Evolutionary conservation across 1,140 invertebrate genomes (phyloP), one percentile per base, ranked within the genome.

Genomic region (Hylaeus volcanicus): DNA sequence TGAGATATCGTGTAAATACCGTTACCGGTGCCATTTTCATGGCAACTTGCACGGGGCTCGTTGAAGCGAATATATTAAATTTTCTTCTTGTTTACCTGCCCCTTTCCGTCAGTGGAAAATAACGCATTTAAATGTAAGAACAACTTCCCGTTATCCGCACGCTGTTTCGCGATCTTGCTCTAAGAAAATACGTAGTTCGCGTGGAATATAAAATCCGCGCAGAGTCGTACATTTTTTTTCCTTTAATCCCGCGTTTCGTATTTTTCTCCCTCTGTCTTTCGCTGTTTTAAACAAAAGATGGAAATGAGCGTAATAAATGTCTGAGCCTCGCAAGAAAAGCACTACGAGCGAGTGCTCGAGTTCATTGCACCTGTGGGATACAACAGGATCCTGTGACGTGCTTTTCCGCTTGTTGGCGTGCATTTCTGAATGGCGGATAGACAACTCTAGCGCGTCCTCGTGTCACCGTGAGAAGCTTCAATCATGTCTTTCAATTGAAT

Each of bases 181-280:
- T 70, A 53, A 55, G 48, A 55, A 70, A 51, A 70, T 70, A 70
- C 68, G 48, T 14, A n/a, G 65, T 39, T 69, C 66, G 66, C 48
- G 66, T 69, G 66, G 51, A 70, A 41, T 70, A 70, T 70, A 70
- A 70, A 69, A 70, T 70, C 68, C 68, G 53, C 68, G 48, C 68
- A 11, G 37, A 55, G 68, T 55, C 68, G 48, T 55, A 39, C 68
- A 70, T 70, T 74, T 74, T 1, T 63, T 41, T 74, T 74, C 58
- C 58, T 64, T 74, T 51, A 41, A 48, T 74, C 60, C 45, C 9
- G 43, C 72, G 9, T 51, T 64, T 39, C 58, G 60, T n/a, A 37
- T 61, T 51, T 43, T 3, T 73, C 5, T 8, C 26, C 41, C 9
- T 55, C 2, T 41, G 0, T 8, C 3, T 11, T n/a, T 39, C 48